Conservation (phyloP, 2,888 invertebrate genomes). For the Ectemnius cavifrons region DNA sequence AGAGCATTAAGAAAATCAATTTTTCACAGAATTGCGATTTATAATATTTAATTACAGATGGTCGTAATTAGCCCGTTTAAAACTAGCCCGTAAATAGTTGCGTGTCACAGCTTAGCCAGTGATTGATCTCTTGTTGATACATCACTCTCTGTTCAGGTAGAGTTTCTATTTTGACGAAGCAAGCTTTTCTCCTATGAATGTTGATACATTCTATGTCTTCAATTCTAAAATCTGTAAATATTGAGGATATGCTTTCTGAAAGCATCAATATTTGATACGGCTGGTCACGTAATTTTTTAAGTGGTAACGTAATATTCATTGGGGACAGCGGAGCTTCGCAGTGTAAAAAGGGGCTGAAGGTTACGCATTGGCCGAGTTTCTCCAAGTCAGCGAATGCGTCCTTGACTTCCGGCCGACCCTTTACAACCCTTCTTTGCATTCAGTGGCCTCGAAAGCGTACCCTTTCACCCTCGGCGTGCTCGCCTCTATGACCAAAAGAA, state of each 20-base stretch:
- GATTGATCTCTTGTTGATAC: slow-evolving; percentile 50
- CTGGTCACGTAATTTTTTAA: too few relatives aligned
- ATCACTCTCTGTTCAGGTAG: slow-evolving; percentile 26
- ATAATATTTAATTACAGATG: too few relatives aligned
- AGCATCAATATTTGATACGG: too few relatives aligned
- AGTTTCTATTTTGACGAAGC: neutral
- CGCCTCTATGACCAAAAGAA: slow-evolving; percentile 57
- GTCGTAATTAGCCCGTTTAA: too few relatives aligned
- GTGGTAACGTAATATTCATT: neutral
- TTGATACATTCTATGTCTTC: too few relatives aligned
- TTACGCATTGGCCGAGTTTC: slow-evolving; percentile 58
- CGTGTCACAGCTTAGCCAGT: slow-evolving; percentile 22
- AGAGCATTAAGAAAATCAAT: too few relatives aligned
- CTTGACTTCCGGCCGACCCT: slow-evolving; percentile 71
- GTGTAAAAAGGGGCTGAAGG: slow-evolving; percentile 6
- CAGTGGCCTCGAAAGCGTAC: slow-evolving; percentile 65
- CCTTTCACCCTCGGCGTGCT: slow-evolving; percentile 58
- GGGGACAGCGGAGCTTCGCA: slow-evolving; percentile 3
- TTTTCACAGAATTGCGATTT: too few relatives aligned
- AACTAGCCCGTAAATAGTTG: neutral
- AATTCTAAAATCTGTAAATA: too few relatives aligned
- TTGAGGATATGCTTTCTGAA: too few relatives aligned
- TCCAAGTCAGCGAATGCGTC: slow-evolving; percentile 64
- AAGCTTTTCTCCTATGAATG: too few relatives aligned
- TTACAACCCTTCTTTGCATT: slow-evolving; percentile 71